Evolutionary conservation across 2,113 vertebrate genomes (phyloP).

Genomic region (Neotoma lepida): DNA sequence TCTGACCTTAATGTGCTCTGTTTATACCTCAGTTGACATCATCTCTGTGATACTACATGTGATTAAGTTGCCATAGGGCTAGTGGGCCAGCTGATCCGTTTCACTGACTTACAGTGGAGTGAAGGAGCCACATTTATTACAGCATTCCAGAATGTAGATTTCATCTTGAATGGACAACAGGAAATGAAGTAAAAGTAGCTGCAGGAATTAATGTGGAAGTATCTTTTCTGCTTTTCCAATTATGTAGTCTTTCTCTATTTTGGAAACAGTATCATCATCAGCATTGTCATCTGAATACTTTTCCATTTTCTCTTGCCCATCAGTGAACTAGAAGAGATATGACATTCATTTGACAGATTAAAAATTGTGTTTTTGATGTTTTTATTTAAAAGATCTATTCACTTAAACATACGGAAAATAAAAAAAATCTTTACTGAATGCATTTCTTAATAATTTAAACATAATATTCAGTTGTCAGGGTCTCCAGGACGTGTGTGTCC

Average conservation of each 20-base stretch:
- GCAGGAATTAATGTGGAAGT: background rate
- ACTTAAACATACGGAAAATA: background rate
- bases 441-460: background rate
- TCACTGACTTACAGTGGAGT: background rate
- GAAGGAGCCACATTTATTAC: background rate
- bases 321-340: background rate
- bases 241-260: background rate
- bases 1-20: background rate
- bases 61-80: background rate
- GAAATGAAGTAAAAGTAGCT: background rate
- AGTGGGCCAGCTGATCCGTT: background rate
- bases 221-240: background rate
- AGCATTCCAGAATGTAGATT: background rate
- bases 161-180: background rate
- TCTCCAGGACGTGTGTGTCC: background rate
- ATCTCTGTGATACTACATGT: background rate
- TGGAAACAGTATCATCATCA: background rate
- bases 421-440: background rate
- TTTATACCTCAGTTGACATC: background rate
- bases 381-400: background rate
- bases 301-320: background rate
- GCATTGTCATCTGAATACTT: background rate
- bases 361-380: background rate
- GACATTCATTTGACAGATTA: background rate
- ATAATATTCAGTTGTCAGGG: background rate